Conservation (phyloP, 1,140 invertebrate species). For the Hormaphis cornu region DNA sequence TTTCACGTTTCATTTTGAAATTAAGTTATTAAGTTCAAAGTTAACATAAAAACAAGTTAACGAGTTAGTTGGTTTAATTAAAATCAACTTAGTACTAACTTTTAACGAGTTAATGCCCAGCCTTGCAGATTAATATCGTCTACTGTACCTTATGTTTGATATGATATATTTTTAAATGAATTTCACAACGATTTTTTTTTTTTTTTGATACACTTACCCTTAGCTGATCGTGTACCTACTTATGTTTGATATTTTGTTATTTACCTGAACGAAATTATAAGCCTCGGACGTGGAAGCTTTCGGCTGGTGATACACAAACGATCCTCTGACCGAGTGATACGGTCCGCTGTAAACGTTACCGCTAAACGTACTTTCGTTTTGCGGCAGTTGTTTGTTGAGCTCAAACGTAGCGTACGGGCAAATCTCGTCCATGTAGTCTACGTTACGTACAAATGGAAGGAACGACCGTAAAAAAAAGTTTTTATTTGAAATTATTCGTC, state of each 20-base stretch:
- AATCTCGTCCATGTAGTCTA: conserved; percentile 82
- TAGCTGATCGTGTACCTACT: background rate
- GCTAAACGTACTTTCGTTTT: conserved; percentile 79
- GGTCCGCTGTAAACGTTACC: conserved; percentile 76
- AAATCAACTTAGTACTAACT: too few relatives aligned
- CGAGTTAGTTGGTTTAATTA: too few relatives aligned
- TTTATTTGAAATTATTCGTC: background rate
- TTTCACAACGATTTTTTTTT: too few relatives aligned
- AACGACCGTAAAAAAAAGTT: background rate
- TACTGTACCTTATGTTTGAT: too few relatives aligned
- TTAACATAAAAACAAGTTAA: too few relatives aligned
- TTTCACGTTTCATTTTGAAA: too few relatives aligned
- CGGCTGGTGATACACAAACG: conserved; percentile 79
- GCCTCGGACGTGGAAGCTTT: conserved; percentile 48
- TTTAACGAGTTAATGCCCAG: too few relatives aligned
- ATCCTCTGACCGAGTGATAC: conserved; percentile 73
- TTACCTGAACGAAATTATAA: conserved; percentile 50
- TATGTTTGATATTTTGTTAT: conserved; percentile 28
- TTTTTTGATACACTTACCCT: background rate
- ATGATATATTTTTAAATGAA: too few relatives aligned
- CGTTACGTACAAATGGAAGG: conserved; percentile 33
- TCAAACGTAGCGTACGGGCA: conserved; percentile 86
- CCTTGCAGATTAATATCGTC: too few relatives aligned
- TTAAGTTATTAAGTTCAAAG: too few relatives aligned
- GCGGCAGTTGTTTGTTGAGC: conserved; percentile 70